These are phyloP conservation scores for Eretmochelys imbricata DNA, from an alignment of 2,113 vertebrate genomes.

Conservation along the genomic window DNA sequence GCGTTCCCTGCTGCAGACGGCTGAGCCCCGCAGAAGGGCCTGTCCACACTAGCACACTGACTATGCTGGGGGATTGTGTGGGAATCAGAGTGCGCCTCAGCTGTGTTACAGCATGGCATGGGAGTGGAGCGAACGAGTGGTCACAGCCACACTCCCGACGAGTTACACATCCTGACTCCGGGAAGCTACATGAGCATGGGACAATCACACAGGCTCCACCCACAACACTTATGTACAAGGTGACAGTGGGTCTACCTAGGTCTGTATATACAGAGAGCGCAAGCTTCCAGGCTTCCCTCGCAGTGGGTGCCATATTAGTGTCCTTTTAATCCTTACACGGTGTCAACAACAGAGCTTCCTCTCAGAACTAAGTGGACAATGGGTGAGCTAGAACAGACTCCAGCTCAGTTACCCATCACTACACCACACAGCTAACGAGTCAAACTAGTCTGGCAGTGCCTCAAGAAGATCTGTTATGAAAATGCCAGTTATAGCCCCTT, in stretches of 20 bases:
- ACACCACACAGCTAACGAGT: background rate
- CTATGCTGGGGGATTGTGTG: background rate
- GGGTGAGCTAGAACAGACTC: background rate
- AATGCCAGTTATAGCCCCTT: background rate
- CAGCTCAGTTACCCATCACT: background rate
- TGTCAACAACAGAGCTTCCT: background rate
- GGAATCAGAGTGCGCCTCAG: no score
- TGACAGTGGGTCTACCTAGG: background rate
- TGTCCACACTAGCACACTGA: background rate
- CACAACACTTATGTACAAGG: no score
- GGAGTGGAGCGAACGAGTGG: background rate
- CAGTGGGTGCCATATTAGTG: no score
- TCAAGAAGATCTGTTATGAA: background rate
- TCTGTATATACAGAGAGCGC: background rate
- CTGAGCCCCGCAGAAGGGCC: background rate
- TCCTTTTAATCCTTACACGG: no score
- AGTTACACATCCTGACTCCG: background rate
- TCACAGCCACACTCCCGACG: background rate
- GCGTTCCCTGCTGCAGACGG: background rate
- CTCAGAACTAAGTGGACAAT: background rate
- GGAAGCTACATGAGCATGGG: background rate
- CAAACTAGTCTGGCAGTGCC: background rate
- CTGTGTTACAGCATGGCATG: no score
- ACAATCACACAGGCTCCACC: background rate
- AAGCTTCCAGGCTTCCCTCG: background rate